A percentile compares a stretch with the other conserved stretches of the same genome.
These are phyloP conservation scores for Percopsis transmontana DNA, from an alignment of 2,113 vertebrate genomes.

Conservation along the genomic window DNA sequence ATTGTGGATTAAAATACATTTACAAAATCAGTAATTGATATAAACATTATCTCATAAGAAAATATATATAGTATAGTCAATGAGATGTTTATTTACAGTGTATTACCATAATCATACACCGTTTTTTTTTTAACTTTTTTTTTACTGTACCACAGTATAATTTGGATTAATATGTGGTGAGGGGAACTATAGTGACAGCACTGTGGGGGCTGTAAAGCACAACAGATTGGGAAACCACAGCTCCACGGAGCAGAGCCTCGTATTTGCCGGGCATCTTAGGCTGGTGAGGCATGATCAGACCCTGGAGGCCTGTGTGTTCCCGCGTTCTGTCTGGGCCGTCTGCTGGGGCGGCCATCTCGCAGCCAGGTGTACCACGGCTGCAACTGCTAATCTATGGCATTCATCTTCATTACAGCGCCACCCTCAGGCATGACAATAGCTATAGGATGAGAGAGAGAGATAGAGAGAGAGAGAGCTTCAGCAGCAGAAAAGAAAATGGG, in stretches of 20 bases:
- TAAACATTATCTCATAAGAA: no score
- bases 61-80: no score
- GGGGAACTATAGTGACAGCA: no score
- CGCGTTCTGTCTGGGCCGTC: conserved; percentile 33
- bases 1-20: no score
- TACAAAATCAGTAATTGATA: no score
- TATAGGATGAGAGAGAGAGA: conserved; percentile 1
- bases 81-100: no score
- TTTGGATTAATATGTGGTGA: no score
- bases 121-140: no score
- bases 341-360: conserved; percentile 11
- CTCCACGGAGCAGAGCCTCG: background rate
- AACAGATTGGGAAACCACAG: no score
- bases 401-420: conserved; percentile 63
- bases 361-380: conserved; percentile 39
- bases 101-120: no score
- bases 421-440: conserved; percentile 39
- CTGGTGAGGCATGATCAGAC: conserved; percentile 27
- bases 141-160: no score
- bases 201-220: no score
- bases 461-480: background rate
- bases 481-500: conserved; percentile 17
- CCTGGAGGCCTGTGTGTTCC: conserved; percentile 33
- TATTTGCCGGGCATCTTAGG: background rate
- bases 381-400: conserved; percentile 54